Percentiles rank a stretch among this genome's conserved stretches.
These are phyloP conservation scores for Hymenopus coronatus DNA, from an alignment of 2,888 invertebrate species.

Conservation along the genomic window DNA sequence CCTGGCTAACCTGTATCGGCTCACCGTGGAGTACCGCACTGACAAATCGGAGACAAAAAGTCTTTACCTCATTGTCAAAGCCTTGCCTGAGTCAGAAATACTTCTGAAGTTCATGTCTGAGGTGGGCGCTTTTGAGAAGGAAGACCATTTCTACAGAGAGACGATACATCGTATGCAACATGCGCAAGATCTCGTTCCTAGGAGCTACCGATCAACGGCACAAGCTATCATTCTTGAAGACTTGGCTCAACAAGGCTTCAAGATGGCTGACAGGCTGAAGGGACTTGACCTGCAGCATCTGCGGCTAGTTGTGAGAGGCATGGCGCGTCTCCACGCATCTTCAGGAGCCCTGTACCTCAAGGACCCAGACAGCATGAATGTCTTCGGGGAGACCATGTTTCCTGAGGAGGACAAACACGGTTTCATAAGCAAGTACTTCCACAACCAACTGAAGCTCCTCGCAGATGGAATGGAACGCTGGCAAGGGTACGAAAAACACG, in stretches of 20 bases:
- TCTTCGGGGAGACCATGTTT: slow-evolving; percentile 8
- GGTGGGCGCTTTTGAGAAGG: slow-evolving; percentile 20
- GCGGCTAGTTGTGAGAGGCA: slow-evolving; percentile 8
- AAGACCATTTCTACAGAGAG: slow-evolving; percentile 14
- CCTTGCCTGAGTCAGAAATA: slow-evolving; percentile 14
- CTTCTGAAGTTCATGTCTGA: slow-evolving; percentile 16
- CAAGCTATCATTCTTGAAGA: slow-evolving; percentile 25
- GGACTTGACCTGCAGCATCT: slow-evolving; percentile 23
- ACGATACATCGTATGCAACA: slow-evolving; percentile 12
- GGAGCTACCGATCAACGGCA: neutral
- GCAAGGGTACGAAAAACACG: slow-evolving; percentile 22
- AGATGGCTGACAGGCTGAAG: slow-evolving; percentile 2
- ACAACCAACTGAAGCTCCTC: neutral
- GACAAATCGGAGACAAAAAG: neutral
- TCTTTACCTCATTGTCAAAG: slow-evolving; percentile 25
- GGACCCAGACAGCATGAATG: slow-evolving; percentile 4
- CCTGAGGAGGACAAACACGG: neutral
- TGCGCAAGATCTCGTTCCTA: neutral
- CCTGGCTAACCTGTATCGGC: neutral
- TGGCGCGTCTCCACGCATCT: slow-evolving; percentile 24
- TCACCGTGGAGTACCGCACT: neutral
- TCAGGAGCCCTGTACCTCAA: slow-evolving; percentile 11
- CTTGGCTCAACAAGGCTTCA: slow-evolving; percentile 9
- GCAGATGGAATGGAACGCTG: slow-evolving; percentile 16
- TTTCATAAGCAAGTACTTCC: neutral